Conservation (phyloP, 2,888 invertebrate genomes). For the Lacanobia oleracea region DNA sequence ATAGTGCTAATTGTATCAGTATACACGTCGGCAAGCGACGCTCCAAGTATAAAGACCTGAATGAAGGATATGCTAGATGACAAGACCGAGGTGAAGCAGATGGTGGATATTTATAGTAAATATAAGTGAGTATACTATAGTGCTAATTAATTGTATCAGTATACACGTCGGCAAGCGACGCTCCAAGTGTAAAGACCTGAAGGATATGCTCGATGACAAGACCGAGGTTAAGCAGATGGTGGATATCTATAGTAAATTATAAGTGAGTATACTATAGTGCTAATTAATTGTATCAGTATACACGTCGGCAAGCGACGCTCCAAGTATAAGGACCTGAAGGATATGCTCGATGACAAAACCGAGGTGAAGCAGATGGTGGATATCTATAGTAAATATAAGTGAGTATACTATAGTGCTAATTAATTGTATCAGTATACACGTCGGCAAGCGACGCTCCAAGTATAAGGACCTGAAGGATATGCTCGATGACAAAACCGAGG, state of each 20-base stretch:
- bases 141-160: too few species aligned
- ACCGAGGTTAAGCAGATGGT: conserved; percentile 86
- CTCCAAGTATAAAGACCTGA: conserved; percentile 91
- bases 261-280: conserved; percentile 74
- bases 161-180: conserved; percentile 91
- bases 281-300: conserved; percentile 69
- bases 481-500: conserved; percentile 93
- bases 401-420: conserved; percentile 63
- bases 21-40: conserved; percentile 91
- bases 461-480: conserved; percentile 91
- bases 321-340: conserved; percentile 90
- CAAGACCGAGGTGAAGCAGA: conserved; percentile 90
- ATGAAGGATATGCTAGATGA: conserved; percentile 93
- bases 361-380: conserved; percentile 88
- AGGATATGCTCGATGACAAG: conserved; percentile 93
- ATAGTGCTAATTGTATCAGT: too few species aligned
- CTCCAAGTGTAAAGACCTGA: conserved; percentile 91
- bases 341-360: conserved; percentile 93
- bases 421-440: conserved; percentile 79
- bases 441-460: conserved; percentile 91
- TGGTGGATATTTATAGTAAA: conserved; percentile 90
- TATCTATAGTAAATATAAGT: conserved; percentile 91
- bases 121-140: conserved; percentile 83
- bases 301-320: conserved; percentile 91
- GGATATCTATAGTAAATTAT: conserved; percentile 91